A percentile compares a stretch with the other conserved stretches of the same genome.
Conservation (phyloP, 2,888 invertebrate genomes). For the Heliconius hortense region DNA sequence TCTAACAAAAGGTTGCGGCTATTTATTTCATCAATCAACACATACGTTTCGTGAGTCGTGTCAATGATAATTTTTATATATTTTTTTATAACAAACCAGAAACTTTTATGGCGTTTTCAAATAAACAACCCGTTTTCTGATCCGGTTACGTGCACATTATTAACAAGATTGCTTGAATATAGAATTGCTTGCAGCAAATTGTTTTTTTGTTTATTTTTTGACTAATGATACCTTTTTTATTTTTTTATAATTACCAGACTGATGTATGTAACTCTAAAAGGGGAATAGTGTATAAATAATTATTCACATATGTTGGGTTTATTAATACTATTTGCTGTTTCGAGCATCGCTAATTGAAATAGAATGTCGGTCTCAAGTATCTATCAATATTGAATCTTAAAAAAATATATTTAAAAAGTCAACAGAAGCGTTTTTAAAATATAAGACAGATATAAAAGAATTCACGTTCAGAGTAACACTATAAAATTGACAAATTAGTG, state of each 20-base stretch:
- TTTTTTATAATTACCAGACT: not conserved
- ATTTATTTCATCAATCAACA: constrained; percentile 31
- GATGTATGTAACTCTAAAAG: not conserved
- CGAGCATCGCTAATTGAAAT: constrained; percentile 3
- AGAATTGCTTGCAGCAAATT: not conserved
- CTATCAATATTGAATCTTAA: too few relatives aligned
- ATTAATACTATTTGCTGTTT: not conserved
- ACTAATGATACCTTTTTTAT: not conserved
- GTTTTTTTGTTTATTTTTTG: too few relatives aligned
- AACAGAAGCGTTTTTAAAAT: not conserved
- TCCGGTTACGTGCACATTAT: constrained; percentile 20
- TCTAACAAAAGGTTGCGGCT: too few relatives aligned
- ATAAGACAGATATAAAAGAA: not conserved
- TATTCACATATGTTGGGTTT: not conserved
- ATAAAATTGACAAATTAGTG: too few relatives aligned
- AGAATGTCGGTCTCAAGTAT: constrained; percentile 7
- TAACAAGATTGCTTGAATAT: constrained; percentile 15
- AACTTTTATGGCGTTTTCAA: constrained; percentile 22
- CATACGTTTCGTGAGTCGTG: constrained; percentile 37
- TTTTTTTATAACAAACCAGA: constrained; percentile 15
- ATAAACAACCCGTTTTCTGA: constrained; percentile 25
- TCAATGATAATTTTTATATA: not conserved
- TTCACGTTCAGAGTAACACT: too few relatives aligned
- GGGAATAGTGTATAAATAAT: not conserved
- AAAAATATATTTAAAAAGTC: too few relatives aligned